Base-by-base conservation (phyloP, 2,888 invertebrate species). In the Heliothis peltigera region DNA sequence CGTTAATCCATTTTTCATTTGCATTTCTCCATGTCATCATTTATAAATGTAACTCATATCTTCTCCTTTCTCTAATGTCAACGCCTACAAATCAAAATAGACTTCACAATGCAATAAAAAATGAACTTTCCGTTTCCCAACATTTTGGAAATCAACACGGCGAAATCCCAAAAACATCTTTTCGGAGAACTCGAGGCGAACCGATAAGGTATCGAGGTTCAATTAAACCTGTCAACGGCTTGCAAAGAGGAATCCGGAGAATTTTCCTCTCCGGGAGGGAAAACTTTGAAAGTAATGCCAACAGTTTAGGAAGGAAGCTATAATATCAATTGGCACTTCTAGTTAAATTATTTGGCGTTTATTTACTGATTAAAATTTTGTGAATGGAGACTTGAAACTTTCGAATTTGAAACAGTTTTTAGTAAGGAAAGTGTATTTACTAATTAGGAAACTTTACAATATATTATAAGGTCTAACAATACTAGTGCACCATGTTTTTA, bases 191-290 rank as follows among this genome's bases (percentile, higher is more conserved):
- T 51, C 39, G 28, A 64, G 49, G 55, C 60, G 17, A 44, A 35
- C 62, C 80, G 86, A 84, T 87, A 85, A 81, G 78, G 76, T 84
- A 84, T 86, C 83, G 56, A 74, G 49, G 81, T 77, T 84, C 85
- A 86, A 86, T 87, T 86, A 84, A 80, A 71, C 57, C 80, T 83
- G 84, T 86, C 87, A 82, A 75, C 85, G 65, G 55, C 17, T 51
- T 59, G 67, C n/a, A 67, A 47, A 60, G 19, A 52, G 67, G 68
- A 64, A 54, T 52, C 67, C 52, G 19, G 44, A 58, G 63, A 60
- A 52, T 70, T 46, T 49, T 35, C 57, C 53, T 42, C 55, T 21
- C 12, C 39, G 58, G 66, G 64, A 17, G 52, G 21, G 1, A 39
- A 66, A 77, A 58, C 35, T 75, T 71, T 54, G 35, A 46, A 71